Evolutionary conservation across 2,113 vertebrate genomes (phyloP).

Genomic region (Formicarius rufipectus): DNA sequence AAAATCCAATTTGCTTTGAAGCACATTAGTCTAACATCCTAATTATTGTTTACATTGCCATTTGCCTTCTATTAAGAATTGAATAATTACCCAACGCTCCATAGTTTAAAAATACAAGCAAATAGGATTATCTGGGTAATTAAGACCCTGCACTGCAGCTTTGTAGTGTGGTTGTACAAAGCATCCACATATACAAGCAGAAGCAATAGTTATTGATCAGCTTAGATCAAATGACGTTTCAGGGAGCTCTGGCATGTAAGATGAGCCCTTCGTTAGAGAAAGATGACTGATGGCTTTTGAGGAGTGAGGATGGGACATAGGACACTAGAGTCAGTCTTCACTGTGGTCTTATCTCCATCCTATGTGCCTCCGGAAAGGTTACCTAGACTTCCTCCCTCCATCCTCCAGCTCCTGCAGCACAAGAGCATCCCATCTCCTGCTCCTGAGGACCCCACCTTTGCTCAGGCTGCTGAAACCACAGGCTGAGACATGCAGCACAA

Average conservation of each 20-base stretch:
- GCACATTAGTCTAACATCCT: slow-evolving; percentile 81
- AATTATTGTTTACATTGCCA: slow-evolving; percentile 87
- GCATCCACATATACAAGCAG: not conserved
- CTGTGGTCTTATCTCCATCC: not conserved
- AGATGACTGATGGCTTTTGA: slow-evolving; percentile 4
- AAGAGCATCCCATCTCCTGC: not conserved
- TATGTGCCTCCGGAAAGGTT: not conserved
- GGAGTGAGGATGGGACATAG: not conserved
- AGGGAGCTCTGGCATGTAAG: slow-evolving; percentile 6
- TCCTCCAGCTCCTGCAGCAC: not conserved
- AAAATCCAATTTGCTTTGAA: slow-evolving; percentile 83
- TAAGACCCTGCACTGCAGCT: slow-evolving; percentile 77
- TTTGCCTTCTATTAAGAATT: slow-evolving; percentile 87
- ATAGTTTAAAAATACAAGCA: slow-evolving; percentile 85
- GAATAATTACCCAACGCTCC: slow-evolving; percentile 77
- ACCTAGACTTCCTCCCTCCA: not conserved
- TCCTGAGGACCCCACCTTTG: not conserved
- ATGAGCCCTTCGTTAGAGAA: slow-evolving; percentile 40
- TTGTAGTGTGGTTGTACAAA: slow-evolving; percentile 54
- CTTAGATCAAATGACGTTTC: slow-evolving; percentile 34
- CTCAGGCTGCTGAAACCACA: not conserved
- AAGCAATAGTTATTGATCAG: slow-evolving; percentile 60
- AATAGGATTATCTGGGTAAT: slow-evolving; percentile 89
- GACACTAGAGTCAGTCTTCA: not conserved
- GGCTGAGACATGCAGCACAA: not conserved